Conservation (phyloP, 64 coral and sea anemone species). For the Cladopsammia gracilis region DNA sequence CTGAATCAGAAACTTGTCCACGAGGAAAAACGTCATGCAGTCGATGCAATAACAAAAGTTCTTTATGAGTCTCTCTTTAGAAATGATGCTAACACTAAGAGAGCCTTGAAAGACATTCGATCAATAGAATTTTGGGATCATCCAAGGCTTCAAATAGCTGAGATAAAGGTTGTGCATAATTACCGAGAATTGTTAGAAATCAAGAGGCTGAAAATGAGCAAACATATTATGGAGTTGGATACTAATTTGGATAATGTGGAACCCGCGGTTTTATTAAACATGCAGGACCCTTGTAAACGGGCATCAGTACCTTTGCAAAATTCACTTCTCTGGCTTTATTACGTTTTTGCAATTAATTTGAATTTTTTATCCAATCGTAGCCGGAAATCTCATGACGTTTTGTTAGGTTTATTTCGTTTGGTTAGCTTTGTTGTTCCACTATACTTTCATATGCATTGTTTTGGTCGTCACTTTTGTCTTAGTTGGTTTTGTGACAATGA, state of each 20-base stretch:
- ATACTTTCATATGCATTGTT: neutral
- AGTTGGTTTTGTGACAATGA: neutral
- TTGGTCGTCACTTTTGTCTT: neutral
- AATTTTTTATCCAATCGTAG: neutral
- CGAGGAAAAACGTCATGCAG: neutral
- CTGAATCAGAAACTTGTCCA: neutral
- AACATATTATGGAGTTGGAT: slow-evolving; percentile 1
- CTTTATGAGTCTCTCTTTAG: neutral
- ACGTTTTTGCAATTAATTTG: neutral
- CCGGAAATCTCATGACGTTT: neutral
- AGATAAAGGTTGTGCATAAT: neutral
- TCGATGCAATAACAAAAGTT: slow-evolving; percentile 18
- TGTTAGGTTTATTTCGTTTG: neutral
- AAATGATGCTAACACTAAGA: neutral
- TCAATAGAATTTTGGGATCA: slow-evolving; percentile 12
- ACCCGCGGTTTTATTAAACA: neutral
- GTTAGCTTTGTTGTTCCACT: neutral
- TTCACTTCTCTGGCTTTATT: neutral
- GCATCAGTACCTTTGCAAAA: neutral
- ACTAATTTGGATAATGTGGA: slow-evolving; percentile 5
- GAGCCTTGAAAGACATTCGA: neutral
- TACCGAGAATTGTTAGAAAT: slow-evolving; percentile 8
- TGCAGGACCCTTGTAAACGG: neutral
- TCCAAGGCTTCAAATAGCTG: neutral
- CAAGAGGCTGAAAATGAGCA: neutral